Conservation (phyloP, 2,797 vertebrate genomes). For the Gephyroberyx darwinii region DNA sequence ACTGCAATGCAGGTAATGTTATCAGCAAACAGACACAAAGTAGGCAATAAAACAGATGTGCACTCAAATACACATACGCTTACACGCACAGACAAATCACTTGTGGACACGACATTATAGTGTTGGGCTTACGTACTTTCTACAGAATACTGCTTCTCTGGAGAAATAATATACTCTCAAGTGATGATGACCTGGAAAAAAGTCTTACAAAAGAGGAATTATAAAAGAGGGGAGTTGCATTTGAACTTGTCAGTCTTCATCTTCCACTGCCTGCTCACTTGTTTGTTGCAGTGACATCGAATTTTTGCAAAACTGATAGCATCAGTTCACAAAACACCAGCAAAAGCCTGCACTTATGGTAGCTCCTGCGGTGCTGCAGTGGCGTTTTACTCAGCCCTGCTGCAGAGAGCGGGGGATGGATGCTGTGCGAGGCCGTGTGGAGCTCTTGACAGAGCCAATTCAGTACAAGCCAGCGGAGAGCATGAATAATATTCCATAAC, state of each 20-base stretch:
- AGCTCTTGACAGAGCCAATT: slow-evolving; percentile 10
- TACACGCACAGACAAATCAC: background rate
- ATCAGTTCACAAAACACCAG: background rate
- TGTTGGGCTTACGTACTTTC: slow-evolving; percentile 17
- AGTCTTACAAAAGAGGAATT: slow-evolving; percentile 4
- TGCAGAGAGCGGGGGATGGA: background rate
- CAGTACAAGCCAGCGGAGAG: slow-evolving; percentile 8
- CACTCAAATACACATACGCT: slow-evolving; percentile 20
- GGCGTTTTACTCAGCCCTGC: background rate
- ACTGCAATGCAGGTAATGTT: slow-evolving; percentile 51
- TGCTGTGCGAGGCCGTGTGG: background rate
- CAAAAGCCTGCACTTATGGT: background rate
- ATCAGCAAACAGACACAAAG: slow-evolving; percentile 66
- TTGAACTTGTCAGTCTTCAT: slow-evolving; percentile 4
- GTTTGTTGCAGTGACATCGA: too few relatives aligned
- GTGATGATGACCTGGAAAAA: background rate
- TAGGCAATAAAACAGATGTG: slow-evolving; percentile 62
- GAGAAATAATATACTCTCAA: background rate
- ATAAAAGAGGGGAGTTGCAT: background rate
- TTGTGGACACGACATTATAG: background rate
- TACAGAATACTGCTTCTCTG: slow-evolving; percentile 15
- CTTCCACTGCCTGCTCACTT: too few relatives aligned
- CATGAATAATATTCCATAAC: slow-evolving; percentile 34
- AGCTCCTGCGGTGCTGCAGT: background rate
- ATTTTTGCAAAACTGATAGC: background rate